phyloP scores from a whole-genome alignment of 1,140 invertebrate genomes.

The Oscheius sp. region DNA sequence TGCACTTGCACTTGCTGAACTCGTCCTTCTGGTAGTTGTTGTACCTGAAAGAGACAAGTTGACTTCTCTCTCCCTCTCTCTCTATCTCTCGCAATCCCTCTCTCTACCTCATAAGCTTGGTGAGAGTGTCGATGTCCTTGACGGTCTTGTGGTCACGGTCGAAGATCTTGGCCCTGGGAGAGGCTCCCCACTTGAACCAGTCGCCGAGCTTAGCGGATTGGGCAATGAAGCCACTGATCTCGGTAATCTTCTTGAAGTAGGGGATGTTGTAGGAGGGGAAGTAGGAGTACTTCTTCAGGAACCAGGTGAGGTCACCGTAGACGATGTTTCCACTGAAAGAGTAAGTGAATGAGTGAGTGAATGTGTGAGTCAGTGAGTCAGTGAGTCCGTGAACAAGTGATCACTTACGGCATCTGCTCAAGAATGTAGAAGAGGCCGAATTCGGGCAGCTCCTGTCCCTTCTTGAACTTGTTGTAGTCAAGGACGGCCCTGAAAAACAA shows the following conservation, averaged over 20 bases:
- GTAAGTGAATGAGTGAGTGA: not conserved
- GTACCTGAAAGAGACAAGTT: no score
- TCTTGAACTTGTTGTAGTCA: constrained; percentile 71
- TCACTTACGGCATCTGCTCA: constrained; percentile 76
- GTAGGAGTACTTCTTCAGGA: constrained; percentile 63
- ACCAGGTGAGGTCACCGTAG: constrained; percentile 39
- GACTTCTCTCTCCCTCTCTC: no score
- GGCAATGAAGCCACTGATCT: constrained; percentile 62
- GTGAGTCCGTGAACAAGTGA: no score
- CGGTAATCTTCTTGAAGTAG: constrained; percentile 63
- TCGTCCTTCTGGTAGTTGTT: constrained; percentile 74
- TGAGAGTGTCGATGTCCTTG: constrained; percentile 66
- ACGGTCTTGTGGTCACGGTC: constrained; percentile 66
- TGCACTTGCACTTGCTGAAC: constrained; percentile 70
- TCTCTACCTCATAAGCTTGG: constrained; percentile 68
- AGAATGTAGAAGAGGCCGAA: constrained; percentile 73
- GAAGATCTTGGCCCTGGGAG: constrained; percentile 63
- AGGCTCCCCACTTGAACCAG: constrained; percentile 70
- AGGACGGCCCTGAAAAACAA: constrained; percentile 70
- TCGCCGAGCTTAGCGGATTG: constrained; percentile 71
- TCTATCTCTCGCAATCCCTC: no score
- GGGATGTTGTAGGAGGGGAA: constrained; percentile 78
- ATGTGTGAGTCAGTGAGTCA: no score
- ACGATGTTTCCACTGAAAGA: constrained; percentile 35
- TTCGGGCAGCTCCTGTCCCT: constrained; percentile 63